phyloP scores from a whole-genome alignment of 2,113 vertebrate species.

The Oreochromis aureus region DNA sequence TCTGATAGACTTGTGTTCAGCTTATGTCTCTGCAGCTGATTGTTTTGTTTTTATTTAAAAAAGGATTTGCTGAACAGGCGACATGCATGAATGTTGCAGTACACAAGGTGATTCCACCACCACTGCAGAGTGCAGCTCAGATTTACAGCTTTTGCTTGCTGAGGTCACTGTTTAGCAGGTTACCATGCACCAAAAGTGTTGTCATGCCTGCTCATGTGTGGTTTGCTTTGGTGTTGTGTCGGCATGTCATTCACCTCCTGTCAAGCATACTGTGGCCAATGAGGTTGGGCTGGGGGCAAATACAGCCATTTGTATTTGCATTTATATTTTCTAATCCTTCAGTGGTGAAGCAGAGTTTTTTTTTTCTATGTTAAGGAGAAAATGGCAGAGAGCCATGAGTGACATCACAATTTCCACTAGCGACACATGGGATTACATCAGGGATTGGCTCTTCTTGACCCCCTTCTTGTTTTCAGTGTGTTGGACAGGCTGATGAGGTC shows the following conservation, averaged over 20 bases:
- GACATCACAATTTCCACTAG: not conserved
- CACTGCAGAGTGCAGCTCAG: not conserved
- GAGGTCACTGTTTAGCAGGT: not conserved
- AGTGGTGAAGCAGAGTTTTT: too few species aligned
- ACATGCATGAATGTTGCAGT: not conserved
- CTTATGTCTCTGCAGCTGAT: not conserved
- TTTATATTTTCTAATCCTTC: not conserved
- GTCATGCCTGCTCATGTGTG: not conserved
- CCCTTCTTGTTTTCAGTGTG: not conserved
- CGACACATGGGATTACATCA: not conserved
- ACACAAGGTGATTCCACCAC: not conserved
- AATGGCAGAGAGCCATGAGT: too few species aligned
- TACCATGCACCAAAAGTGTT: not conserved
- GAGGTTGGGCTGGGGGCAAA: not conserved
- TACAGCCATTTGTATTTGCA: not conserved
- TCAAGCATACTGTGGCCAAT: not conserved
- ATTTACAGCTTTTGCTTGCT: not conserved
- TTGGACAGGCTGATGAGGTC: not conserved
- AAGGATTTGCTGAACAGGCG: not conserved
- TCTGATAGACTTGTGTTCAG: not conserved
- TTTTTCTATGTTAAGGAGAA: too few species aligned
- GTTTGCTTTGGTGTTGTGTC: not conserved
- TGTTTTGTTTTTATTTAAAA: not conserved
- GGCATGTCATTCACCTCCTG: not conserved
- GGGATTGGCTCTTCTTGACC: not conserved